A percentile compares a stretch with the other conserved stretches of the same genome.
These are phyloP conservation scores for Phalera bucephala DNA, from an alignment of 2,888 invertebrate genomes.

Conservation along the genomic window DNA sequence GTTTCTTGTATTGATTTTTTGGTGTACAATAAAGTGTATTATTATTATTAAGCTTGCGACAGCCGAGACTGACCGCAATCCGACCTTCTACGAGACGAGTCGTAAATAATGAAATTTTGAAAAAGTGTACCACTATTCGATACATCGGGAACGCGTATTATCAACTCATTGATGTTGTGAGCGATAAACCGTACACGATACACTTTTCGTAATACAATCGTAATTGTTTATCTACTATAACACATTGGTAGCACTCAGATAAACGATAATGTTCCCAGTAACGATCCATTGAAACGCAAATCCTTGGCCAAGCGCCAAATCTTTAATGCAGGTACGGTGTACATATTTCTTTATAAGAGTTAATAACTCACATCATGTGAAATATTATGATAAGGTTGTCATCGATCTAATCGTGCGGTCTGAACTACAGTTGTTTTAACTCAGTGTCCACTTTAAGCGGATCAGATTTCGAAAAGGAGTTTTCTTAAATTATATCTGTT, in stretches of 20 bases:
- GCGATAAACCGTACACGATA: slow-evolving; percentile 14
- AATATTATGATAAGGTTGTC: too few relatives aligned
- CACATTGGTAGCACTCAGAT: slow-evolving; percentile 36
- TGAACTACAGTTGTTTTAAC: too few relatives aligned
- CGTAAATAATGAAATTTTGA: slow-evolving; percentile 31
- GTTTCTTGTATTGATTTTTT: too few relatives aligned
- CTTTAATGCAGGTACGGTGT: slow-evolving; percentile 44
- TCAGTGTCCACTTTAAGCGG: too few relatives aligned
- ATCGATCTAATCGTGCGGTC: too few relatives aligned
- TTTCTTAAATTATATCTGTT: too few relatives aligned
- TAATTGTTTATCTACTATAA: slow-evolving; percentile 29
- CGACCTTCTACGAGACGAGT: slow-evolving; percentile 33
- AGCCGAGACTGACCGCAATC: slow-evolving; percentile 32
- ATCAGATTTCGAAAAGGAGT: too few relatives aligned
- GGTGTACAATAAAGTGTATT: too few relatives aligned
- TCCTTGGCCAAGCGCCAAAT: slow-evolving; percentile 62
- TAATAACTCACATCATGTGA: too few relatives aligned
- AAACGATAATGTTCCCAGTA: slow-evolving; percentile 45
- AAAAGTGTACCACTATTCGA: slow-evolving; percentile 30
- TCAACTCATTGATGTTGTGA: slow-evolving; percentile 15
- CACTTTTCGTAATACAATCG: slow-evolving; percentile 23
- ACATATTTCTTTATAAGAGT: slow-evolving; percentile 11
- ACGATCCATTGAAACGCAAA: slow-evolving; percentile 60
- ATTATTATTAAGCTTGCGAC: too few relatives aligned
- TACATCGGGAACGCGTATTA: slow-evolving; percentile 14